Conservation (phyloP, 2,888 invertebrate genomes). For the Chaetoderma sp. region DNA sequence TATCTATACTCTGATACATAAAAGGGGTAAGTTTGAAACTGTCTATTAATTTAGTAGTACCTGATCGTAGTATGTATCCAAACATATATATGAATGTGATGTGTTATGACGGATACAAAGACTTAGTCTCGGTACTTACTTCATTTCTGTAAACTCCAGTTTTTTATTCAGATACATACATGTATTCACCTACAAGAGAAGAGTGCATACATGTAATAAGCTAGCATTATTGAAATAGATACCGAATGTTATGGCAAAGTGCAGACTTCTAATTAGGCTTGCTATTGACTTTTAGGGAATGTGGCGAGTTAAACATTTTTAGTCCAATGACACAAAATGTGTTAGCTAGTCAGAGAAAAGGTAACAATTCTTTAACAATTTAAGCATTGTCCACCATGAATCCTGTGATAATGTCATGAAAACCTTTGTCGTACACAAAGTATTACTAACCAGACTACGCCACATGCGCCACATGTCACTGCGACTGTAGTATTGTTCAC, state of each 20-base stretch:
- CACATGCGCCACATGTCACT: conserved; percentile 98
- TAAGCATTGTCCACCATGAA: neutral
- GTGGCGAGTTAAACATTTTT: no score
- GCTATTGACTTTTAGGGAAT: no score
- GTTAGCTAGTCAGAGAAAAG: neutral
- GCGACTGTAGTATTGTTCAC: conserved; percentile 96
- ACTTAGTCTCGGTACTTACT: conserved; percentile 47
- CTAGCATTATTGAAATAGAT: neutral
- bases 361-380: neutral
- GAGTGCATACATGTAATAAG: neutral
- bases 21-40: no score
- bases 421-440: neutral
- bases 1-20: no score
- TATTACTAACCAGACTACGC: conserved; percentile 81
- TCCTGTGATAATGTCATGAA: neutral
- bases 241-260: no score
- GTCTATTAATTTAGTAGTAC: no score
- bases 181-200: conserved; percentile 79
- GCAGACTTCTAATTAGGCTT: no score
- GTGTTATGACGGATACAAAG: neutral
- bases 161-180: conserved; percentile 96
- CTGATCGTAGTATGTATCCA: no score
- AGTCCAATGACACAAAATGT: no score
- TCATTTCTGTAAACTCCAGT: conserved; percentile 84
- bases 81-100: neutral